Evolutionary conservation across 2,113 vertebrate species (phyloP).

Genomic region (Pao palembangensis): DNA sequence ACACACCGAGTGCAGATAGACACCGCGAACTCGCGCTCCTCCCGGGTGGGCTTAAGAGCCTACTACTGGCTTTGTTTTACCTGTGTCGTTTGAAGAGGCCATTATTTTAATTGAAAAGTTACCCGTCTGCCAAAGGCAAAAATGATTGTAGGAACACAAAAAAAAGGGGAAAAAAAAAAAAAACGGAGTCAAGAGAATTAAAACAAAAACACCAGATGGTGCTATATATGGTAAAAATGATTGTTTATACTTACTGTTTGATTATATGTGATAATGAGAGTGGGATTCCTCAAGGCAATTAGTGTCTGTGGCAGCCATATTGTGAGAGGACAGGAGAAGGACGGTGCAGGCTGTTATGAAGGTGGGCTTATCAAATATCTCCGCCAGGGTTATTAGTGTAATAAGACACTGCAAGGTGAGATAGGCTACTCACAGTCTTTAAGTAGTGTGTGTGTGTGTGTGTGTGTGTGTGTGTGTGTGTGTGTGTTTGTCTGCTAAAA

Average conservation of each 20-base stretch:
- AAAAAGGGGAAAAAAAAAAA: constrained; percentile 1
- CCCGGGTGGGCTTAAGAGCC: constrained; percentile 58
- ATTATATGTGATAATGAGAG: constrained; percentile 76
- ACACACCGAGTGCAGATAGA: constrained; percentile 48
- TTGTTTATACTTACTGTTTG: constrained; percentile 76
- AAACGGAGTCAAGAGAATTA: constrained; percentile 23
- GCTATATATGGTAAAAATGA: constrained; percentile 67
- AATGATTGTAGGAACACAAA: constrained; percentile 1
- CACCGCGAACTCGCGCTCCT: constrained; percentile 46
- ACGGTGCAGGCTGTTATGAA: constrained; percentile 58
- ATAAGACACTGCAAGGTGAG: constrained; percentile 68
- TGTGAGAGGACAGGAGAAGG: constrained; percentile 72
- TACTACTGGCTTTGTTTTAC: constrained; percentile 47
- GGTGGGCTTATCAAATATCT: constrained; percentile 68
- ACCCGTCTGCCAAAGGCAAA: constrained; percentile 47
- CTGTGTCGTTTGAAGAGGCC: constrained; percentile 54
- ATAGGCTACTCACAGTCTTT: constrained; percentile 56
- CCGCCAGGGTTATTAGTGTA: constrained; percentile 63
- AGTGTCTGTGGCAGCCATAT: constrained; percentile 68
- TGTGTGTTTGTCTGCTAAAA: constrained; percentile 1
- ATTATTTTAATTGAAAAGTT: constrained; percentile 68
- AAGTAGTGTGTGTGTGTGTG: constrained; percentile 25
- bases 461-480: constrained; percentile 15
- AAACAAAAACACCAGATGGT: constrained; percentile 72
- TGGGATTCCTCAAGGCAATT: constrained; percentile 73